These are phyloP conservation scores for Conger conger DNA, from an alignment of 2,113 vertebrate species.

Conservation along the genomic window DNA sequence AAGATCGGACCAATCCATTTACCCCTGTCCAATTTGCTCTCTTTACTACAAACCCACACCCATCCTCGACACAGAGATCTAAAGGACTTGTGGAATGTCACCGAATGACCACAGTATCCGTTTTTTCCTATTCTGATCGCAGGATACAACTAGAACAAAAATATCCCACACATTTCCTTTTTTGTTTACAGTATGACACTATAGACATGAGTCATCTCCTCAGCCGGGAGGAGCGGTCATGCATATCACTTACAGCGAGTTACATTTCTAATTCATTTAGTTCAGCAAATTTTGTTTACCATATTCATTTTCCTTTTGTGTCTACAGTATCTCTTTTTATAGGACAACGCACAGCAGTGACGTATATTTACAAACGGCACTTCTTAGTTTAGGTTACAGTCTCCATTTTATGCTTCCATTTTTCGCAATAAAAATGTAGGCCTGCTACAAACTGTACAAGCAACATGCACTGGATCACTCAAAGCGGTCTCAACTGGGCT, in stretches of 20 bases:
- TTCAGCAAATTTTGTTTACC: too few relatives aligned
- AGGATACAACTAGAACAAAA: slow-evolving; percentile 71
- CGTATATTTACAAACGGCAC: too few relatives aligned
- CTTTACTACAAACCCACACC: slow-evolving; percentile 65
- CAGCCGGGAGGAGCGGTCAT: slow-evolving; percentile 66
- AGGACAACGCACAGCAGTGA: too few relatives aligned
- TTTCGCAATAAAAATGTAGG: not conserved
- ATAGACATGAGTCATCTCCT: slow-evolving; percentile 67
- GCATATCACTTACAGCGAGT: slow-evolving; percentile 45
- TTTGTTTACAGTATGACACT: slow-evolving; percentile 60
- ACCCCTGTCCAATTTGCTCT: slow-evolving; percentile 72
- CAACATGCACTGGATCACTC: not conserved
- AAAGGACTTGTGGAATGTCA: slow-evolving; percentile 74
- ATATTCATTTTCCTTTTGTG: too few relatives aligned
- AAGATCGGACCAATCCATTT: slow-evolving; percentile 65
- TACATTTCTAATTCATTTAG: too few relatives aligned
- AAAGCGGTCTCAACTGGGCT: not conserved
- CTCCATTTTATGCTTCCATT: not conserved
- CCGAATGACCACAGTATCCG: slow-evolving; percentile 81
- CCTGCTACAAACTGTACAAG: not conserved
- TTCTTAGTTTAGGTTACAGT: too few relatives aligned
- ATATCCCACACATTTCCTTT: slow-evolving; percentile 72
- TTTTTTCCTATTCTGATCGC: slow-evolving; percentile 65
- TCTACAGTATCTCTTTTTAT: too few relatives aligned
- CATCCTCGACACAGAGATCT: slow-evolving; percentile 62